These are phyloP conservation scores for Picathartes gymnocephalus DNA, from an alignment of 2,113 vertebrate species.

Conservation along the genomic window DNA sequence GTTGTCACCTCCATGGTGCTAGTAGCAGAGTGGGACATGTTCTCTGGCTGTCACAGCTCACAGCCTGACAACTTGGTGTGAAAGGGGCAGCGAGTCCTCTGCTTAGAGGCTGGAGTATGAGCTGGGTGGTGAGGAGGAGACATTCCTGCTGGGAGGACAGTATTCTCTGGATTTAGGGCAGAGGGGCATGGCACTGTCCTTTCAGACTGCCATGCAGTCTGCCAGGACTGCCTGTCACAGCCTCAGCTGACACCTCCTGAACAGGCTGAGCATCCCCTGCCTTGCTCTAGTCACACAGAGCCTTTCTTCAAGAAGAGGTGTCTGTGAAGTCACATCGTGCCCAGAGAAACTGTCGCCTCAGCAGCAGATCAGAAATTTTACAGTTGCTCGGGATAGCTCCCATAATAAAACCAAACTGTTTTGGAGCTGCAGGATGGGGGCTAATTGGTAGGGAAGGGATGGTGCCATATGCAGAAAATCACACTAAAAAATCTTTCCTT, in stretches of 20 bases:
- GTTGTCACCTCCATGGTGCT: background rate
- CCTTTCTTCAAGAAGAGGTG: background rate
- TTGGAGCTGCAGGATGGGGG: background rate
- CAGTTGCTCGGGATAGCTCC: background rate
- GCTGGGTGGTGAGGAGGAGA: background rate
- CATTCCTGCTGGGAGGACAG: background rate
- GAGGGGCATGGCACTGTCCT: accelerated
- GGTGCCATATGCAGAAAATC: background rate
- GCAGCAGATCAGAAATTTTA: background rate
- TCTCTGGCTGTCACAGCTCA: background rate
- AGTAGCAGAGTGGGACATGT: background rate
- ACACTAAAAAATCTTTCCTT: background rate
- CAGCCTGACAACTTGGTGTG: background rate
- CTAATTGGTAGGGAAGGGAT: background rate
- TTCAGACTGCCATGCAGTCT: background rate
- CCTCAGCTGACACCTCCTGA: background rate
- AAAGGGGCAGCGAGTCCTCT: background rate
- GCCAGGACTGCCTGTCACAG: background rate
- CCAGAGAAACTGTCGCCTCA: background rate
- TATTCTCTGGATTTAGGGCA: background rate
- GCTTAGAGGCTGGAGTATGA: background rate
- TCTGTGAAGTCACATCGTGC: background rate
- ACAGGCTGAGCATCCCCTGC: background rate
- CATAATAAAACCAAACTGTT: background rate
- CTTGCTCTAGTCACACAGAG: background rate